Evolutionary conservation across 53 echinoderm and acorn worm species (phyloP).

Genomic region (Antedon mediterranea): DNA sequence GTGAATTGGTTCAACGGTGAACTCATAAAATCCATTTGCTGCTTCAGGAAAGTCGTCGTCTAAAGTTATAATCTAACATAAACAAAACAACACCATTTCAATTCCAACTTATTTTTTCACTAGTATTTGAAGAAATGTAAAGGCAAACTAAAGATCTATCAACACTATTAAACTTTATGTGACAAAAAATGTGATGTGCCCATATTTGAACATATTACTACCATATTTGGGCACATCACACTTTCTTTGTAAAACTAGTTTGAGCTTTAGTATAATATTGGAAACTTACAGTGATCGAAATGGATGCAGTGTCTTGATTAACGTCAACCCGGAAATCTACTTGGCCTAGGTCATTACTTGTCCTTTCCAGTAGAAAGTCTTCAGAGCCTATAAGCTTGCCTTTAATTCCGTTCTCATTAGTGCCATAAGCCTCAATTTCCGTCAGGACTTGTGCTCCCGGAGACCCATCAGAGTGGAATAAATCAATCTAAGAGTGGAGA

Average conservation of each 20-base stretch:
- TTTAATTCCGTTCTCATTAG: not conserved
- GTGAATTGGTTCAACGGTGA: conserved; percentile 6
- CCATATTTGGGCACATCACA: too few species aligned
- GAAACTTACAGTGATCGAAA: not conserved
- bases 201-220: too few species aligned
- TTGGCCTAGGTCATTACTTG: not conserved
- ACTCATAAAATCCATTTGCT: not conserved
- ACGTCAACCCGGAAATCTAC: not conserved
- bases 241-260: too few species aligned
- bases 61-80: conserved; percentile 7
- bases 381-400: not conserved
- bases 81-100: too few species aligned
- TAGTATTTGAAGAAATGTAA: too few species aligned
- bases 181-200: too few species aligned
- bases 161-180: too few species aligned
- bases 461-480: not conserved
- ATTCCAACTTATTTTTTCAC: too few species aligned
- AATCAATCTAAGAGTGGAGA: not conserved
- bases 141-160: too few species aligned
- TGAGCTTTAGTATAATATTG: not conserved
- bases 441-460: not conserved
- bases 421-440: not conserved
- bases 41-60: not conserved
- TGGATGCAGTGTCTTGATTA: not conserved
- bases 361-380: not conserved